Percentiles rank a stretch among this genome's conserved stretches.
Evolutionary conservation across 2,113 vertebrate genomes (phyloP).

Genomic region (Turnix velox): DNA sequence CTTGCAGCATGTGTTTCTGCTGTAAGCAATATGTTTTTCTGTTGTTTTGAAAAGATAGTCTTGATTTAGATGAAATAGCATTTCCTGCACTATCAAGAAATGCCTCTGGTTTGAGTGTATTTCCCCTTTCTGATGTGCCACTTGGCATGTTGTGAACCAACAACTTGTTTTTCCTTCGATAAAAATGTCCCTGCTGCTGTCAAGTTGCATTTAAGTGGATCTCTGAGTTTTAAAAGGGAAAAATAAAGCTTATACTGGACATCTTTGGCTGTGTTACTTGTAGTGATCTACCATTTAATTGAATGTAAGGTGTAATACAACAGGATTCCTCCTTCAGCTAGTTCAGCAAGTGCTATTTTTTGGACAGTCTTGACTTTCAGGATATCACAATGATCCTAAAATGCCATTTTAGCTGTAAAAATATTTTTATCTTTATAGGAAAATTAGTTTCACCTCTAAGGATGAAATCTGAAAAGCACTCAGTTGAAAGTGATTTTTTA

Average conservation of each 20-base stretch:
- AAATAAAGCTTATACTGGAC: neutral
- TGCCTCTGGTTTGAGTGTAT: neutral
- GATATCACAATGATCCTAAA: neutral
- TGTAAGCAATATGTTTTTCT: neutral
- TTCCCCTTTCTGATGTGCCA: neutral
- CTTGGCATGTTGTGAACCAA: neutral
- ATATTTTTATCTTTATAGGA: neutral
- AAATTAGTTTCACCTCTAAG: neutral
- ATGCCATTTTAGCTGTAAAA: neutral
- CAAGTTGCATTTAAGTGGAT: neutral
- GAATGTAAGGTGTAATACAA: neutral
- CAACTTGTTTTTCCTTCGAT: neutral
- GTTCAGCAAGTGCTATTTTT: neutral
- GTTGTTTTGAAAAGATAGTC: neutral
- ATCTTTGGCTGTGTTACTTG: neutral
- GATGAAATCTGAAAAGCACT: neutral
- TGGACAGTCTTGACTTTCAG: neutral
- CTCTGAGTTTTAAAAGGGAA: neutral
- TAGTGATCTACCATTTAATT: neutral
- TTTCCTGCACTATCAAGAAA: neutral
- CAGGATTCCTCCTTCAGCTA: neutral
- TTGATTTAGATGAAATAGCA: neutral
- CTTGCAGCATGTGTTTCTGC: neutral
- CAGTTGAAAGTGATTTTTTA: neutral
- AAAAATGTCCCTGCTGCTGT: neutral